phyloP scores from a whole-genome alignment of 2,797 vertebrate species.

The Cossypha dichroa region DNA sequence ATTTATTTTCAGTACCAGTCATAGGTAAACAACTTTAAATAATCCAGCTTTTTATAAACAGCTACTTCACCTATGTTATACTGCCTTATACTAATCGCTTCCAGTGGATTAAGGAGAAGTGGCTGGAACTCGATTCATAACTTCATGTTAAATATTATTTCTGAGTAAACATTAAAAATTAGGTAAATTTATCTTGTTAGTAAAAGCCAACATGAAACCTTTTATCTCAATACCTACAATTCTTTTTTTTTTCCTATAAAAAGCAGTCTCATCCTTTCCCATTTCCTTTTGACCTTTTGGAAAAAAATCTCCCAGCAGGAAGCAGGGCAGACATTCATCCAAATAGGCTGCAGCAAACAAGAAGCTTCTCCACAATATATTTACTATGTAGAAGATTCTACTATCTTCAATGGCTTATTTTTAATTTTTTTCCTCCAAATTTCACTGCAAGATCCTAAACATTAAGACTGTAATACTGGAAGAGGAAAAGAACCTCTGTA shows the following conservation, averaged over 20 bases:
- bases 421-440: background rate
- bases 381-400: background rate
- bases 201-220: background rate
- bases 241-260: conserved; percentile 28
- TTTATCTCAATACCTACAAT: background rate
- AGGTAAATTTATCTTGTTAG: background rate
- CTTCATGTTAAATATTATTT: background rate
- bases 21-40: background rate
- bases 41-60: background rate
- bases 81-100: background rate
- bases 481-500: background rate
- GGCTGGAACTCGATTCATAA: background rate
- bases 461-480: background rate
- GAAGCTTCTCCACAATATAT: background rate
- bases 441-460: background rate
- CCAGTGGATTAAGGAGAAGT: background rate
- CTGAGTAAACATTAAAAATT: background rate
- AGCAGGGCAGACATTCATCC: conserved; percentile 16
- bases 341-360: background rate
- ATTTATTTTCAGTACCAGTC: background rate
- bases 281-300: conserved; percentile 65
- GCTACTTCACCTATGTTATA: background rate
- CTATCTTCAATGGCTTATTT: background rate
- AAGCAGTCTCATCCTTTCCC: conserved; percentile 47
- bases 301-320: conserved; percentile 57